Base-by-base conservation (phyloP, 2,113 vertebrate species). In the Syngnathus scovelli region DNA sequence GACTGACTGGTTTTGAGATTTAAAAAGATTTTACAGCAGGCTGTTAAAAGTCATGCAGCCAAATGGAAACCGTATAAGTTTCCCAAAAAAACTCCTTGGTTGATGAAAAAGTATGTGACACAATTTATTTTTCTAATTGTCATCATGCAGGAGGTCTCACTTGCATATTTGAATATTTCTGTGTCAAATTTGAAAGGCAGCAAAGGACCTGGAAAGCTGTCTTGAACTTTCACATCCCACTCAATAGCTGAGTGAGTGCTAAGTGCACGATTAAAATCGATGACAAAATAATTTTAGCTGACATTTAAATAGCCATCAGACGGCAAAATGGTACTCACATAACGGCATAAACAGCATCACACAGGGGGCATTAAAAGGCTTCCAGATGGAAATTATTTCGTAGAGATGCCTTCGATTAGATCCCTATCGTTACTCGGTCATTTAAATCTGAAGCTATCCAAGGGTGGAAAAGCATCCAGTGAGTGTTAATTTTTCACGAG, bases 221-320 rank as follows among this genome's bases (percentile, higher is more conserved):
- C 69, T 49, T 1, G 12, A 51, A 49, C 66, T 44, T 13, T 46
- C 27, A 73, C 12, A 52, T 71, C 41, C 41, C 61, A 36, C 67
- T 78, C 63, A 71, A 11, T 75, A 75, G 67, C 77, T 79, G 55
- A 74, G 41, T 67, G 51, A 58, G 44, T 71, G 72, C 71, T 77
- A 77, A 85, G 72, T 77, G 72, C 72, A 61, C 44, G 44, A 63
- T 82, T 48, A 33, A 44, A 44, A 62, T 82, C 78, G 62, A 81
- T 8, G 58, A 16, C 4, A 8, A 70, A 79, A 4, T 7, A 68
- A 64, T 60, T 66, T 56, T 78, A 65, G 68, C 59, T 71, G 66
- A 55, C 48, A 78, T 7, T 58, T 48, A n/a, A 78, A 71, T 73
- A 77, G 75, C 69, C 72, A 36, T 66, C 21, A 38, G 44, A 55